phyloP scores from a whole-genome alignment of 2,888 invertebrate species.

The Oasisia sp. region DNA sequence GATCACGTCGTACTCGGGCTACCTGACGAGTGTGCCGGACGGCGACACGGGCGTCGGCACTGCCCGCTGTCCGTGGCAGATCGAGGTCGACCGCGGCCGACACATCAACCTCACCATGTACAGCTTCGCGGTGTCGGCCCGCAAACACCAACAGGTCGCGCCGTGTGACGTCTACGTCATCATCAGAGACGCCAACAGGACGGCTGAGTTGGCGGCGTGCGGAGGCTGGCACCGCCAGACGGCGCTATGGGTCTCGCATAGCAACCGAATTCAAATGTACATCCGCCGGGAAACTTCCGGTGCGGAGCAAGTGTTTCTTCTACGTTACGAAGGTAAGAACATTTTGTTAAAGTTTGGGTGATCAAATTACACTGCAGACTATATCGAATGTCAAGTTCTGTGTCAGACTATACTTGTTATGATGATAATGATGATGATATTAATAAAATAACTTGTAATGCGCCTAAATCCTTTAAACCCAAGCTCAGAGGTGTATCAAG shows the following conservation, averaged over 20 bases:
- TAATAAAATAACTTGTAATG: no score
- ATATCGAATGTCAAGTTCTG: not conserved
- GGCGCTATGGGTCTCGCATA: not conserved
- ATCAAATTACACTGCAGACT: not conserved
- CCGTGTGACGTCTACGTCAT: slow-evolving; percentile 8
- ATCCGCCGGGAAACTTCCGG: not conserved
- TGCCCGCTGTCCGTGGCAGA: slow-evolving; percentile 33
- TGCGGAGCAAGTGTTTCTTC: not conserved
- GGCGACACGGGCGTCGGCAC: slow-evolving; percentile 27
- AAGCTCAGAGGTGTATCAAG: no score
- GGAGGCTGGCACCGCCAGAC: not conserved
- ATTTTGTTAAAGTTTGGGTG: not conserved
- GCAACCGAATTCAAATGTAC: slow-evolving; percentile 2
- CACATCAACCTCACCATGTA: slow-evolving; percentile 37
- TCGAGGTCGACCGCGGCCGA: slow-evolving; percentile 32
- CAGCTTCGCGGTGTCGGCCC: slow-evolving; percentile 28
- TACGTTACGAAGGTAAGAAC: not conserved
- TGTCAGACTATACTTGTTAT: not conserved
- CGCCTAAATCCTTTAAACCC: no score
- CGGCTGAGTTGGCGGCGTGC: not conserved
- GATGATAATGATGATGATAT: no score
- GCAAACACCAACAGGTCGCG: not conserved
- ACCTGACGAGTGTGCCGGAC: not conserved
- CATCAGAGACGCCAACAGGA: not conserved
- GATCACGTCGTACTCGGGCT: slow-evolving; percentile 21